Evolutionary conservation across 1,140 invertebrate genomes (phyloP), one percentile per base, ranked within the genome.

Genomic region (Drosophila sturtevanti): DNA sequence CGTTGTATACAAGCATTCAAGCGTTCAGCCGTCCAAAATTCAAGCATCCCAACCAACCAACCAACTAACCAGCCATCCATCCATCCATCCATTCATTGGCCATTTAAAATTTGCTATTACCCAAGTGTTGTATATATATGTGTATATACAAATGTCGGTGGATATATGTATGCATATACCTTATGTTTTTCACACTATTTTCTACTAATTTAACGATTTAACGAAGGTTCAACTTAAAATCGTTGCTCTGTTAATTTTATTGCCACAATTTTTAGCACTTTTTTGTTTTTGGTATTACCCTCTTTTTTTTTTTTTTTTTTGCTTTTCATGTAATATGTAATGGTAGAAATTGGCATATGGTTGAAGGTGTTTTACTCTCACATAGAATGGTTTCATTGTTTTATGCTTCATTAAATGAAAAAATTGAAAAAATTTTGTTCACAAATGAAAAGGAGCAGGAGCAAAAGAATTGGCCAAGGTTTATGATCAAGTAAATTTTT

Each of bases 181-280:
- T 4, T 14, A 56, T 66, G 59, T 71, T 87, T 89, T 87, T 87
- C 84, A 87, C 82, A 89, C 82, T 82, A 82, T 87, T 87, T 89
- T 87, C 84, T 79, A 87, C 79, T 82, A 74, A 87, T 87, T 87
- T 87, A 87, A 87, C 82, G 82, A 82, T 89, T 87, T 74, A 82
- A 48, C 41, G 41, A 48, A 48, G 41, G 79, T 82, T 82, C 68
- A 64, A 75, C 81, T 74, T 69, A 44, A 54, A 68, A 68, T 41
- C 16, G 65, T 55, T 16, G 41, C 41, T 48, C 18, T 48, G 63
- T 66, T 65, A 81, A 81, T 87, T 77, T 86, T 86, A 86, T 79
- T 87, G 79, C 82, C 82, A 55, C 82, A 70, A 79, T 86, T 48
- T 77, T 87, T 87, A 87, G 79, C 82, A 81, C 79, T 76, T 73